These are phyloP conservation scores for Laspeyria flexula DNA, from an alignment of 2,888 invertebrate genomes.

Conservation along the genomic window DNA sequence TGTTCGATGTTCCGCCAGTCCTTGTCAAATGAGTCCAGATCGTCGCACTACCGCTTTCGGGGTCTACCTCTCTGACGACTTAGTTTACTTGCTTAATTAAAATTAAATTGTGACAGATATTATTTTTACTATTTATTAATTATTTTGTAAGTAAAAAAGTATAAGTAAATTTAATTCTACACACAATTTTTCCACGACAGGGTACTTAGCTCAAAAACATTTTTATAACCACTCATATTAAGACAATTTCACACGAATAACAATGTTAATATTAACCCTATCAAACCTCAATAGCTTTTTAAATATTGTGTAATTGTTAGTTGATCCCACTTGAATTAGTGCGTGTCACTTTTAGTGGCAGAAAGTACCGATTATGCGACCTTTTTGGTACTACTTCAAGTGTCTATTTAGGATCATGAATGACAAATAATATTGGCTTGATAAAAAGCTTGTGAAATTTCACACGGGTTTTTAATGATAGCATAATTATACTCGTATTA, in stretches of 20 bases:
- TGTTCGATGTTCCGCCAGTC: no score
- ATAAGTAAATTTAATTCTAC: no score
- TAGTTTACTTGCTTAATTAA: no score
- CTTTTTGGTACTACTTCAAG: slow-evolving; percentile 41
- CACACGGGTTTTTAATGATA: slow-evolving; percentile 24
- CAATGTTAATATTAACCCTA: slow-evolving; percentile 38
- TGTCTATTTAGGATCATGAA: slow-evolving; percentile 56
- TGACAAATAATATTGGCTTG: slow-evolving; percentile 26
- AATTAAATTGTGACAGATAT: no score
- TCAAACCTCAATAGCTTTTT: slow-evolving; percentile 46
- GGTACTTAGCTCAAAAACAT: not conserved
- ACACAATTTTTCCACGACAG: no score
- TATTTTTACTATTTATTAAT: no score
- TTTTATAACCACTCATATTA: not conserved
- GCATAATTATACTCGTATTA: not conserved
- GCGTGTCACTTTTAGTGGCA: slow-evolving; percentile 66
- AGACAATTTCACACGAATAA: slow-evolving; percentile 29
- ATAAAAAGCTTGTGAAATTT: slow-evolving; percentile 23
- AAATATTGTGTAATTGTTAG: slow-evolving; percentile 61
- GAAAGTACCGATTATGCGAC: slow-evolving; percentile 40
- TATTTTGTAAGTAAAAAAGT: no score
- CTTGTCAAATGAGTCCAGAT: no score
- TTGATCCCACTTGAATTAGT: slow-evolving; percentile 71
- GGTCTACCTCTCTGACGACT: no score
- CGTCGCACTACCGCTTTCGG: no score